phyloP scores from a whole-genome alignment of 2,888 invertebrate genomes.

The Octonoba sinensis region DNA sequence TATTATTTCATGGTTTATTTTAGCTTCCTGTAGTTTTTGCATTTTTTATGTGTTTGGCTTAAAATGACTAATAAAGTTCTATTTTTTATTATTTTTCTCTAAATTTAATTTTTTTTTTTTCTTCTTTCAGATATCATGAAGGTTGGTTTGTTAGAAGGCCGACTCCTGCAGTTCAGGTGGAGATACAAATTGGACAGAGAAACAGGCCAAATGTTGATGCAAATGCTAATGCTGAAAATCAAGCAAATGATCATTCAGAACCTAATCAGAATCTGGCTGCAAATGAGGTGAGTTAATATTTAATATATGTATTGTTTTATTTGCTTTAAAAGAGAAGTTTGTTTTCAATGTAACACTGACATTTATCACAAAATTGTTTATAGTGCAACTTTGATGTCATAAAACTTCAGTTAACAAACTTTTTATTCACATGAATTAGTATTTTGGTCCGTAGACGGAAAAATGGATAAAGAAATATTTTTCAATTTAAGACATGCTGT shows the following conservation, averaged over 20 bases:
- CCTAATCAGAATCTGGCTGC: conserved; percentile 24
- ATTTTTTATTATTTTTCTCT: background rate
- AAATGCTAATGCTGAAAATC: conserved; percentile 20
- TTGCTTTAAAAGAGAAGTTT: background rate
- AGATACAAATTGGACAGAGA: conserved; percentile 2
- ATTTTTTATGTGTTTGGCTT: no score
- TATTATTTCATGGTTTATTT: no score
- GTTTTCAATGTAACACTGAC: no score
- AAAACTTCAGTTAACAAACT: no score
- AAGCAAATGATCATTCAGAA: conserved; percentile 18
- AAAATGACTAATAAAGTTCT: background rate
- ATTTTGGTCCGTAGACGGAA: no score
- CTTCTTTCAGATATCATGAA: conserved; percentile 36
- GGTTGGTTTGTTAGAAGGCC: conserved; percentile 42
- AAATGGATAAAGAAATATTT: no score
- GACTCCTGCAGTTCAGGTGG: conserved; percentile 4
- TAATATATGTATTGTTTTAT: no score
- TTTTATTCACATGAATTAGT: no score
- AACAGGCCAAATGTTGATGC: conserved; percentile 2
- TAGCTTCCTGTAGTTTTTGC: no score
- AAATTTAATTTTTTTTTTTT: background rate
- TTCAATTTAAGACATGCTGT: no score
- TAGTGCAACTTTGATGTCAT: no score
- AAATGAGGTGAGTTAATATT: conserved; percentile 15
- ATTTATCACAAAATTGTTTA: background rate